These are phyloP conservation scores for Meiosimyza decipiens DNA, from an alignment of 2,888 invertebrate species.

Conservation along the genomic window DNA sequence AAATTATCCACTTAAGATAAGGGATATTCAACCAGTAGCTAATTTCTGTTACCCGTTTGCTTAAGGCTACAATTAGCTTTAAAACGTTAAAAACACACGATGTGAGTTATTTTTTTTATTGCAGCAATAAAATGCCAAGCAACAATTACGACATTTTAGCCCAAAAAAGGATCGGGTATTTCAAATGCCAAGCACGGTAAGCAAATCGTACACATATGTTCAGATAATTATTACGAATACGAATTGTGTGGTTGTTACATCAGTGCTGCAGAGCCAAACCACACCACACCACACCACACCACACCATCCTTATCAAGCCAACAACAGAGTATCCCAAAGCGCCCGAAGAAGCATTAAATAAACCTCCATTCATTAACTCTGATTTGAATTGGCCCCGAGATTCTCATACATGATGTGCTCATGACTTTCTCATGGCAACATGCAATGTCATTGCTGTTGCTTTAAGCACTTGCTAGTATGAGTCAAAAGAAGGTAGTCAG, in stretches of 20 bases:
- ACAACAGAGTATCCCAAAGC: not conserved
- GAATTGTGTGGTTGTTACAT: no score
- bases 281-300: slow-evolving; percentile 3
- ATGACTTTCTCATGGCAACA: not conserved
- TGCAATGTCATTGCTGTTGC: not conserved
- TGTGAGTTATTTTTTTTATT: slow-evolving; percentile 16
- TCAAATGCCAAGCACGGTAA: slow-evolving; percentile 18
- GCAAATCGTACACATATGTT: slow-evolving; percentile 29
- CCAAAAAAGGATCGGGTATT: slow-evolving; percentile 3
- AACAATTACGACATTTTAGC: slow-evolving; percentile 21
- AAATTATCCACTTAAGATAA: no score
- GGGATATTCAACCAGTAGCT: no score
- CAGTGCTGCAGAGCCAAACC: slow-evolving; percentile 1
- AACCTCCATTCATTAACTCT: slow-evolving; percentile 34
- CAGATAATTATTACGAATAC: slow-evolving; percentile 29
- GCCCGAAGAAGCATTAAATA: slow-evolving; percentile 17
- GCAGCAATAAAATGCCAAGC: slow-evolving; percentile 25
- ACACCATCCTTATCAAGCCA: no score
- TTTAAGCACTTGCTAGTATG: no score
- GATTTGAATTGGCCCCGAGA: slow-evolving; percentile 25
- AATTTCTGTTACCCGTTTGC: not conserved
- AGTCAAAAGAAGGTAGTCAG: not conserved
- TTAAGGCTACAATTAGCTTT: slow-evolving; percentile 8
- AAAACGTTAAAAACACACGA: slow-evolving; percentile 15
- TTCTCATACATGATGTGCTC: slow-evolving; percentile 11